These are phyloP conservation scores for Cryptophagus acutangulus DNA, from an alignment of 2,888 invertebrate genomes.

Conservation along the genomic window DNA sequence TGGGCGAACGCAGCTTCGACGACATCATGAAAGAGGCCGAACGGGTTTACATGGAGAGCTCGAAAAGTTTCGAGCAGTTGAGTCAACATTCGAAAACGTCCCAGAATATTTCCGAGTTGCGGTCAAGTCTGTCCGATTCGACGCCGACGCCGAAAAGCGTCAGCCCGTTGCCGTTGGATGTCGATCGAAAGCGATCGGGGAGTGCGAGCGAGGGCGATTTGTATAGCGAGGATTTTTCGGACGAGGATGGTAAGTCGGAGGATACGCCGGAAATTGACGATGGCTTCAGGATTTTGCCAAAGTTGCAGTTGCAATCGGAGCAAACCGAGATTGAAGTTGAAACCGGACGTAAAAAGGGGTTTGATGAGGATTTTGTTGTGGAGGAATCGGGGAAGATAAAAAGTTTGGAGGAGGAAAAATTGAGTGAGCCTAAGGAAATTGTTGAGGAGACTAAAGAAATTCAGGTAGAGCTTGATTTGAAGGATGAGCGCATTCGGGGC, in stretches of 20 bases:
- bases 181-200: constrained; percentile 19
- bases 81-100: constrained; percentile 46
- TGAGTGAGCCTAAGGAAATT: no score
- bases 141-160: constrained; percentile 45
- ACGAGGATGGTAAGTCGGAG: no score
- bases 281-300: no score
- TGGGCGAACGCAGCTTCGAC: constrained; percentile 53
- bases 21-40: constrained; percentile 58
- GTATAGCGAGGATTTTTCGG: constrained; percentile 43
- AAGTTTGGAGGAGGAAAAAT: no score
- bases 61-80: constrained; percentile 47
- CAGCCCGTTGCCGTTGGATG: constrained; percentile 43
- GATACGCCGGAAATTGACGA: no score
- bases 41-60: constrained; percentile 49
- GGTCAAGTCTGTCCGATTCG: constrained; percentile 32
- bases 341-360: neutral
- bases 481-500: constrained; percentile 38
- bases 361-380: neutral
- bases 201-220: constrained; percentile 26
- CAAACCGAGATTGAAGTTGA: neutral
- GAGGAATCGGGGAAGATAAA: constrained; percentile 1
- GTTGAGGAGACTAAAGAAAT: constrained; percentile 14
- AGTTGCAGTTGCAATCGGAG: neutral
- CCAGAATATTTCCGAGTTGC: constrained; percentile 41
- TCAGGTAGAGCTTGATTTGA: constrained; percentile 28